phyloP scores from a whole-genome alignment of 1,140 invertebrate species.

The Sycobia sp. region DNA sequence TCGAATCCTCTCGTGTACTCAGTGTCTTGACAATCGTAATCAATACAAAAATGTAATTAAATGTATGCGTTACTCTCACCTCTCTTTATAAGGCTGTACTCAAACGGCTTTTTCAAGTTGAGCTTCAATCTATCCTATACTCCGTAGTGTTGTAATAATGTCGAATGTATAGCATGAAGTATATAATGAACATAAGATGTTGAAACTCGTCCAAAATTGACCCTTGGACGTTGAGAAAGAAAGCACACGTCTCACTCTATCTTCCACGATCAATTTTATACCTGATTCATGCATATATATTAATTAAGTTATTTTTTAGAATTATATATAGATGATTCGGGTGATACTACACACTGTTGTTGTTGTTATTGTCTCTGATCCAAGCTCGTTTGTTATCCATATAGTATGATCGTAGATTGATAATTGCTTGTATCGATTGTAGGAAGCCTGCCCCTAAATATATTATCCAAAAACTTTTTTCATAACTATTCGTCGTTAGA shows the following conservation, averaged over 20 bases:
- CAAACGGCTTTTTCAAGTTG: too few relatives aligned
- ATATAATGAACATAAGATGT: background rate
- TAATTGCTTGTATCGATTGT: constrained; percentile 9
- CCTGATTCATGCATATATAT: constrained; percentile 5
- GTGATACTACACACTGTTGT: constrained; percentile 6
- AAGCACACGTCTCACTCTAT: too few relatives aligned
- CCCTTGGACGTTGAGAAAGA: background rate
- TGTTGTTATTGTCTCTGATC: constrained; percentile 13
- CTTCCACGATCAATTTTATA: background rate
- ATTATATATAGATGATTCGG: background rate
- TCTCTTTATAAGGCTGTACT: too few relatives aligned
- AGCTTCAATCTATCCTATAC: too few relatives aligned
- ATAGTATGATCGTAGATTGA: background rate
- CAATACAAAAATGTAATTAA: too few relatives aligned
- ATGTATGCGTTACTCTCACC: too few relatives aligned
- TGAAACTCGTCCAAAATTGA: background rate
- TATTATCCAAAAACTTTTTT: too few relatives aligned
- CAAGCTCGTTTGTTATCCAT: constrained; percentile 25
- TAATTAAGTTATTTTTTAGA: constrained; percentile 1
- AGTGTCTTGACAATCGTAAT: too few relatives aligned
- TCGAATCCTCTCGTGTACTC: too few relatives aligned
- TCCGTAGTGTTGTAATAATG: constrained; percentile 12
- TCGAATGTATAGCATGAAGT: background rate
- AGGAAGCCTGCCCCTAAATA: background rate
- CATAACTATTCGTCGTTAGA: background rate